Evolutionary conservation across 2,888 invertebrate genomes (phyloP).

Genomic region (Cyclophora albipunctata): DNA sequence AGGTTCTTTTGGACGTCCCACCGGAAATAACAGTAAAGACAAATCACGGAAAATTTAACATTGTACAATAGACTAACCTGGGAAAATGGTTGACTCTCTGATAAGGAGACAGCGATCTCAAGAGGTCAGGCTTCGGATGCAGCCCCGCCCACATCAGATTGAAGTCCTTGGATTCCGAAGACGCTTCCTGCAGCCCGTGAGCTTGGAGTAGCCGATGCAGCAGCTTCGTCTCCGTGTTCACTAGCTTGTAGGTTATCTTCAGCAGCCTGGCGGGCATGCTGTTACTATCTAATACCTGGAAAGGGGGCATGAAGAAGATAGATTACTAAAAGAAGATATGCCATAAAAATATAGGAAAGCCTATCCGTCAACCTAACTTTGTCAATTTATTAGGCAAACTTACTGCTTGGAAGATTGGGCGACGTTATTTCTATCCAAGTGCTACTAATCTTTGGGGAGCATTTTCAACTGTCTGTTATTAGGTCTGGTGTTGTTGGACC

Average conservation of each 20-base stretch:
- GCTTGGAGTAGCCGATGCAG: conserved; percentile 83
- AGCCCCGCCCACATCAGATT: conserved; percentile 95
- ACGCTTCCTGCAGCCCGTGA: conserved; percentile 84
- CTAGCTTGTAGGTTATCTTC: conserved; percentile 85
- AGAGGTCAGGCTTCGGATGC: conserved; percentile 91
- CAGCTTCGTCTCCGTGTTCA: conserved; percentile 88
- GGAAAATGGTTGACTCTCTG: conserved; percentile 98
- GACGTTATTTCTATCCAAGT: too few relatives aligned
- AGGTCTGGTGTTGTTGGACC: too few relatives aligned
- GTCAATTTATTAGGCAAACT: too few relatives aligned
- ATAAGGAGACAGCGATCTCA: conserved; percentile 87
- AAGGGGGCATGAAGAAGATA: neutral
- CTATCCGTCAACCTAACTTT: too few relatives aligned
- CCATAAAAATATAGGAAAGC: too few relatives aligned
- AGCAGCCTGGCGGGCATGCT: conserved; percentile 81
- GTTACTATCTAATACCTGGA: conserved; percentile 57
- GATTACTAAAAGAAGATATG: too few relatives aligned
- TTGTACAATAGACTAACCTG: conserved; percentile 62
- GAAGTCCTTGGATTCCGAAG: conserved; percentile 79
- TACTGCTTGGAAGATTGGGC: too few relatives aligned
- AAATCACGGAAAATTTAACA: too few relatives aligned
- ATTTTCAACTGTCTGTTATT: too few relatives aligned
- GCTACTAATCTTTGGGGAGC: too few relatives aligned
- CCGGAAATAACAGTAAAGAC: too few relatives aligned
- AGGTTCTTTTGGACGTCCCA: too few relatives aligned